Percentiles rank a stretch among this genome's conserved stretches.
phyloP scores from a whole-genome alignment of 2,797 vertebrate genomes.

The Sebastes kiyomatsui region DNA sequence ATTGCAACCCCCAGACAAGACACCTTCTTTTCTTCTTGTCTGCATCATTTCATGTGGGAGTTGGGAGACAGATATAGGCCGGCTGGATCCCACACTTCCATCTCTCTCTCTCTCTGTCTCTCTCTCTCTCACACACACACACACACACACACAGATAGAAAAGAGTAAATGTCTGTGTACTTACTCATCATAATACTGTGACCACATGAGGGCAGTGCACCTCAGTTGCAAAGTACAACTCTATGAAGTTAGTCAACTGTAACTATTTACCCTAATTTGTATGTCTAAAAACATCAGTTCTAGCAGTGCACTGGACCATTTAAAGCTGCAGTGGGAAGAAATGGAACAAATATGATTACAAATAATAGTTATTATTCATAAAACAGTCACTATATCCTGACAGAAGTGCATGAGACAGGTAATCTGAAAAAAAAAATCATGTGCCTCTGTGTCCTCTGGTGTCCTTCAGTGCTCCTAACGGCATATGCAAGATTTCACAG shows the following conservation, averaged over 20 bases:
- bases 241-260: constrained; percentile 15
- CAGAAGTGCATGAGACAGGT: no score
- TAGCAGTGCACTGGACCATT: not conserved
- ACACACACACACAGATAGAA: not conserved
- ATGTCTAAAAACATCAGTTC: not conserved
- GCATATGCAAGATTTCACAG: no score
- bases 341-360: no score
- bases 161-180: not conserved
- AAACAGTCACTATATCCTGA: no score
- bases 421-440: no score
- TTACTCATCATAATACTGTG: constrained; percentile 31
- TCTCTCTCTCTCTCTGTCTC: not conserved
- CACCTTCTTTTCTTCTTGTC: constrained; percentile 27
- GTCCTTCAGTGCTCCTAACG: no score
- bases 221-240: constrained; percentile 42
- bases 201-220: constrained; percentile 76
- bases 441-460: no score
- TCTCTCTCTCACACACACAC: not conserved
- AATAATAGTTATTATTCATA: no score
- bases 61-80: constrained; percentile 40
- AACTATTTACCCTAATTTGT: not conserved
- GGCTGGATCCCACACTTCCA: constrained; percentile 13
- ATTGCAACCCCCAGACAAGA: constrained; percentile 59
- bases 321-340: no score
- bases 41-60: constrained; percentile 36